Evolutionary conservation across 2,113 vertebrate species (phyloP).

Genomic region (Forbesichthys agassizii): DNA sequence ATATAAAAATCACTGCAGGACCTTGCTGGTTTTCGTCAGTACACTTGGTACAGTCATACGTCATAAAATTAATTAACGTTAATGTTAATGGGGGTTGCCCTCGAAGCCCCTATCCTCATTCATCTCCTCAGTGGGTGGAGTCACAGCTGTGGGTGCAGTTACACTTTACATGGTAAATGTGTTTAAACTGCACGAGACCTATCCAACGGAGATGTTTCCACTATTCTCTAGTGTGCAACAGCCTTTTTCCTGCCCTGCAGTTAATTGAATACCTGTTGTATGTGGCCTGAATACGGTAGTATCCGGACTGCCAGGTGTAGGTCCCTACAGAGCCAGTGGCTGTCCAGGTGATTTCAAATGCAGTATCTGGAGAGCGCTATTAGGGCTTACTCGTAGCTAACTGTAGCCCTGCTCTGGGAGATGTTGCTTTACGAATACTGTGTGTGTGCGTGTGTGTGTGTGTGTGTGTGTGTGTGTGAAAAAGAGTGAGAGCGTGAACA

Average conservation of each 20-base stretch:
- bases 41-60: too few relatives aligned
- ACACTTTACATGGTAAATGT: too few relatives aligned
- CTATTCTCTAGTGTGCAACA: too few relatives aligned
- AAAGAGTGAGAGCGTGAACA: not conserved
- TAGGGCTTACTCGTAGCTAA: constrained; percentile 34
- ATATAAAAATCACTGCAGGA: too few relatives aligned
- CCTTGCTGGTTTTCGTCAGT: too few relatives aligned
- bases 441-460: not conserved
- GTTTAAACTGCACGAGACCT: too few relatives aligned
- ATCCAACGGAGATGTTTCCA: too few relatives aligned
- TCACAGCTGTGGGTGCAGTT: too few relatives aligned
- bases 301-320: constrained; percentile 29
- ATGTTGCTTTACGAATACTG: not conserved
- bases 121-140: too few relatives aligned
- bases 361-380: constrained; percentile 41
- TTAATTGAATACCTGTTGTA: constrained; percentile 69
- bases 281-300: constrained; percentile 71
- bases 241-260: not conserved
- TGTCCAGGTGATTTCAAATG: constrained; percentile 69
- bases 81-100: too few relatives aligned
- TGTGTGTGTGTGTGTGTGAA: not conserved
- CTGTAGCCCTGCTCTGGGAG: constrained; percentile 31
- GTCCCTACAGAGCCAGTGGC: constrained; percentile 49
- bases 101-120: too few relatives aligned
- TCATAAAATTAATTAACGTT: too few relatives aligned